These are phyloP conservation scores for Alfaro cultratus DNA, from an alignment of 2,797 vertebrate genomes.

Conservation along the genomic window DNA sequence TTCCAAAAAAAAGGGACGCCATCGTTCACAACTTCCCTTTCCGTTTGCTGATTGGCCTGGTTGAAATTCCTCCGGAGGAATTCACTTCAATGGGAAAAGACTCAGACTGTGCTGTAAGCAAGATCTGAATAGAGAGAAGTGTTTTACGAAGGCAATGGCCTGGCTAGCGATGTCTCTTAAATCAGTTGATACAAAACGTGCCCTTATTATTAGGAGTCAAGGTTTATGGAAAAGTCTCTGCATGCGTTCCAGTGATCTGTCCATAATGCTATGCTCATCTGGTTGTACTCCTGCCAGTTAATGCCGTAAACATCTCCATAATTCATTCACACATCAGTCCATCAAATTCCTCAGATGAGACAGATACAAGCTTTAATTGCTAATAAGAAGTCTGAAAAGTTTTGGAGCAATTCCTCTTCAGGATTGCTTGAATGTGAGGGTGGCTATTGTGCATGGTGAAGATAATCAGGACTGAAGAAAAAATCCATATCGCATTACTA, in stretches of 20 bases:
- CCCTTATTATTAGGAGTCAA: background rate
- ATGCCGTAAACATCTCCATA: background rate
- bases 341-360: background rate
- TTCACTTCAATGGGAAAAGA: too few species aligned
- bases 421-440: constrained; percentile 14
- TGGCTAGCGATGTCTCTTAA: too few species aligned
- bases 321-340: background rate
- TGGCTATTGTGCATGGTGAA: constrained; percentile 32
- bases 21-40: too few species aligned
- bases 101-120: too few species aligned
- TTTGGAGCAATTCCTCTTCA: background rate
- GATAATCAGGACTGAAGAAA: constrained; percentile 48
- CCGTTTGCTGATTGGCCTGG: too few species aligned
- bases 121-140: too few species aligned
- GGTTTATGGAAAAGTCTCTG: background rate
- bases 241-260: background rate
- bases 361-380: background rate
- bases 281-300: background rate
- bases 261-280: background rate
- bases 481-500: constrained; percentile 66
- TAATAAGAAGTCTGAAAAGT: background rate
- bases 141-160: too few species aligned
- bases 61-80: too few species aligned
- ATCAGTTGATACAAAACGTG: background rate
- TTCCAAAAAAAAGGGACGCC: too few species aligned